Evolutionary conservation across 2,888 invertebrate genomes (phyloP), one percentile per base, ranked within the genome.

Genomic region (Drosophila silvestris): DNA sequence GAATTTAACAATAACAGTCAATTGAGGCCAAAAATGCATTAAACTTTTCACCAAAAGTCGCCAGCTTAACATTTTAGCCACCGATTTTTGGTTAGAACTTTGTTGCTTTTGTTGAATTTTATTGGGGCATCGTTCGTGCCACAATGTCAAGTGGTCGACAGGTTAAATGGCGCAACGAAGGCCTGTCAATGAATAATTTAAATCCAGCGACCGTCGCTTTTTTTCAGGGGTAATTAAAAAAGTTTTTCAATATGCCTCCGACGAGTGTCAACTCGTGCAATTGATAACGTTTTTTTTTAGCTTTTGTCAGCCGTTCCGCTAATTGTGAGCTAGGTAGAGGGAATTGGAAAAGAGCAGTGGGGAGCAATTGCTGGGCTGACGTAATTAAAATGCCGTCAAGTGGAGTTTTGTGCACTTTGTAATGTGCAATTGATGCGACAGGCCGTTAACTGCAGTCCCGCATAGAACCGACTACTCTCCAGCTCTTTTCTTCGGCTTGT

Each of bases 331-430:
- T 62, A 61, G 57, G 57, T 44, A 26, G 39, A 9, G 28, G 51
- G n/a, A 16, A 28, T 30, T 41, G 16, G 33, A 7, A 5, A 3
- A 39, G 14, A 37, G 66, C 22, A 56, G 70, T 33, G 60, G 9
- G 68, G 26, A 28, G 41, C 51, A 52, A 79, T 79, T 70, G 74
- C 87, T 69, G 66, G 66, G 72, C 72, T 86, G 89, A 86, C 82
- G 85, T 86, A 86, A 89, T 86, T 86, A 86, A 86, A 86, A 89
- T 82, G 89, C 84, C 85, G 85, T 86, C 85, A 86, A 76, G 81
- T 74, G 67, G 62, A 82, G 69, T 76, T 81, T 65, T 73, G 63
- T 80, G 70, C 70, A 73, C 67, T 77, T 53, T 30, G 79, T 86
- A 86, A 86, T 86, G 85, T 86, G 83, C 84, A 85, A 83, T 88